Percentiles rank a stretch among this genome's conserved stretches.
Conservation (phyloP, 2,113 vertebrate species). For the Chaenocephalus aceratus region DNA sequence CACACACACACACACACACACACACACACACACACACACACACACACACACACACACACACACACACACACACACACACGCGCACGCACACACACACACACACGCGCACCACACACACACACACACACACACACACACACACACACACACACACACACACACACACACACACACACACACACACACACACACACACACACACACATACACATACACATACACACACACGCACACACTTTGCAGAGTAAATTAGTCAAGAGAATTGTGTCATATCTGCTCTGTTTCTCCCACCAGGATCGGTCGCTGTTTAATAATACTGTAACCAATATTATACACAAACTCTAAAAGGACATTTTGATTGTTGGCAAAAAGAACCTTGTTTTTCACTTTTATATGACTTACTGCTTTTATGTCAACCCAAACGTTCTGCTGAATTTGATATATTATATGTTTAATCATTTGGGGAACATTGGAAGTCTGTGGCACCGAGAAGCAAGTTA, state of each 20-base stretch:
- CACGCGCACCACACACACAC: neutral
- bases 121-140: slow-evolving; percentile 1
- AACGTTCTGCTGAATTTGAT: neutral
- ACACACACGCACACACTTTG: slow-evolving; percentile 19
- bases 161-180: slow-evolving; percentile 3
- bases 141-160: slow-evolving; percentile 18
- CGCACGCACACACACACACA: neutral
- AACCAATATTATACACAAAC: slow-evolving; percentile 9
- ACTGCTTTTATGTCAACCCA: neutral
- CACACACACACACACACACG: slow-evolving; percentile 5
- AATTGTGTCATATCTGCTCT: slow-evolving; percentile 50
- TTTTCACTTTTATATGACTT: slow-evolving; percentile 1
- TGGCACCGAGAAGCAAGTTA: neutral
- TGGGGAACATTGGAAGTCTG: too few species aligned
- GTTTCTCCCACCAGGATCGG: slow-evolving; percentile 49
- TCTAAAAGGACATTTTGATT: neutral
- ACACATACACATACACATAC: neutral
- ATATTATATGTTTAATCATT: too few species aligned
- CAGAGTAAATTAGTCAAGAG: slow-evolving; percentile 48
- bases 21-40: slow-evolving; percentile 5
- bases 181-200: neutral
- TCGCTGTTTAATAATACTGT: slow-evolving; percentile 26
- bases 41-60: neutral
- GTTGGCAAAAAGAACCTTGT: neutral
- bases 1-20: neutral